Conservation (phyloP, 2,888 invertebrate genomes). For the Tenthredo distinguenda region DNA sequence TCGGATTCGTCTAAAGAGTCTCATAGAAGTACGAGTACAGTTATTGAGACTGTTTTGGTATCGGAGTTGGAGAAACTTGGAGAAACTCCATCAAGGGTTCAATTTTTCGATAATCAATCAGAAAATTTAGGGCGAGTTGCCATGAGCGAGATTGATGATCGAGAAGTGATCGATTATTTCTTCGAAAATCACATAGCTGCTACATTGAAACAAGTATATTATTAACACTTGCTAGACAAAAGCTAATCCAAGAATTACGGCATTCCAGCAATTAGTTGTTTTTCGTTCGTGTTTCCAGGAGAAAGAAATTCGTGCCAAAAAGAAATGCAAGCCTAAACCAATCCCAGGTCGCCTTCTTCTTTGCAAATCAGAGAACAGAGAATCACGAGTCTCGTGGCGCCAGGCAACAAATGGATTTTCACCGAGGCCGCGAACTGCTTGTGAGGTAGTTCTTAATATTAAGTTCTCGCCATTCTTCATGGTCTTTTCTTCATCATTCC, state of each 20-base stretch:
- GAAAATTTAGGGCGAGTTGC: not conserved
- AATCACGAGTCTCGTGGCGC: constrained; percentile 65
- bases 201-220: constrained; percentile 67
- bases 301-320: constrained; percentile 68
- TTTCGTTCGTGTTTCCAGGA: constrained; percentile 62
- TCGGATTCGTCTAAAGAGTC: not conserved
- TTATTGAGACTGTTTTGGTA: constrained; percentile 46
- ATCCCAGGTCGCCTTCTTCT: constrained; percentile 64
- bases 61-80: constrained; percentile 68
- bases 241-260: not conserved
- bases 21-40: constrained; percentile 35
- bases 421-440: constrained; percentile 60
- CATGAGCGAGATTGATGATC: constrained; percentile 42
- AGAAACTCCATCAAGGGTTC: constrained; percentile 73
- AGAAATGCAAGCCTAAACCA: constrained; percentile 63
- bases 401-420: constrained; percentile 62
- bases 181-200: constrained; percentile 75
- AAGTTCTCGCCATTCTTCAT: constrained; percentile 14
- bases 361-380: constrained; percentile 60
- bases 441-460: constrained; percentile 64
- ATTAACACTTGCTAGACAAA: constrained; percentile 16
- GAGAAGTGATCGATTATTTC: constrained; percentile 43
- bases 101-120: constrained; percentile 67
- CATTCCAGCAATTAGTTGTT: not conserved
- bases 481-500: constrained; percentile 37